Conservation (phyloP, 2,113 vertebrate genomes). For the Rhizomys pruinosus region DNA sequence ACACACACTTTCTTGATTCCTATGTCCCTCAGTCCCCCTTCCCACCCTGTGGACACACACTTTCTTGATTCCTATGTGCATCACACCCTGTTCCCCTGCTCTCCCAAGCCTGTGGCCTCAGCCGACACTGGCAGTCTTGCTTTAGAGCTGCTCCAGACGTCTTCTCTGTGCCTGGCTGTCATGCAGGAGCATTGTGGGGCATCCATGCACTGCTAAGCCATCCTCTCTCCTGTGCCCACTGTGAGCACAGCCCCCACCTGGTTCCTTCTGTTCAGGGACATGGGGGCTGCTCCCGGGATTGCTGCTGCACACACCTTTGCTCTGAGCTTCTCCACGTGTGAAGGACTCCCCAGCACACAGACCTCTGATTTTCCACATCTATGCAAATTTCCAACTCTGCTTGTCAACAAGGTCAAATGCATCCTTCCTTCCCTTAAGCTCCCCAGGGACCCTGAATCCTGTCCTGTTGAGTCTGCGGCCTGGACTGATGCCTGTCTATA, state of each 20-base stretch:
- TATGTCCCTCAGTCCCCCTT: no score
- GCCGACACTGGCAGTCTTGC: background rate
- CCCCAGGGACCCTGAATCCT: background rate
- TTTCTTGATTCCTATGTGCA: background rate
- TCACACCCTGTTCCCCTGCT: no score
- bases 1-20: background rate
- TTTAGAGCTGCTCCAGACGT: background rate
- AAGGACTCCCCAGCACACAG: background rate
- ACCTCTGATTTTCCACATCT: background rate
- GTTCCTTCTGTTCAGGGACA: background rate
- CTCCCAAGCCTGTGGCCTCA: no score
- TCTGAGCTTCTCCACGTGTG: background rate
- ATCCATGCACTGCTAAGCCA: no score
- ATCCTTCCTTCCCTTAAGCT: background rate
- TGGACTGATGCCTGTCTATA: background rate
- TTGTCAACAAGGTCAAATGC: background rate
- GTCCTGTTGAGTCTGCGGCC: background rate
- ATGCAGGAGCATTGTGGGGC: background rate
- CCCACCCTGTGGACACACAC: no score
- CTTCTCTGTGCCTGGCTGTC: background rate
- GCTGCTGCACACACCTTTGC: background rate
- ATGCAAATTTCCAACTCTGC: background rate
- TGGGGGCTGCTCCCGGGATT: background rate
- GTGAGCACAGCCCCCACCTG: background rate
- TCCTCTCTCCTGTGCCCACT: background rate